Evolutionary conservation across 2,888 invertebrate genomes (phyloP).

Genomic region (Aphelenchoides bicaudatus): DNA sequence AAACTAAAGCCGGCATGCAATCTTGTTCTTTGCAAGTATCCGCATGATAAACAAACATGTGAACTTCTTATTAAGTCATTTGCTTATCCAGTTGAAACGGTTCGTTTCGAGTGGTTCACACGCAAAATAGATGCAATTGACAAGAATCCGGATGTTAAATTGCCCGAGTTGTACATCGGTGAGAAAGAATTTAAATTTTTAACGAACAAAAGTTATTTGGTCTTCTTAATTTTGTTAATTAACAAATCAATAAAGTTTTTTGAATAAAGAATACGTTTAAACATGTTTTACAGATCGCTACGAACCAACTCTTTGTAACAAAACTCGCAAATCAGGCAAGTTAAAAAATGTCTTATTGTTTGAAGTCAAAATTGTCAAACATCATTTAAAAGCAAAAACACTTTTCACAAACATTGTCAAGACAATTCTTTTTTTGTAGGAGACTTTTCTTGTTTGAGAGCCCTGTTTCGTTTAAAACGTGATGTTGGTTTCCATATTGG

Average conservation of each 20-base stretch:
- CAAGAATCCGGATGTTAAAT: conserved; percentile 59
- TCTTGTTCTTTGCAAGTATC: conserved; percentile 59
- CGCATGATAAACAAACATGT: conserved; percentile 59
- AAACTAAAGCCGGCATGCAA: conserved; percentile 58
- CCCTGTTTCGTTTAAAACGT: conserved; percentile 55
- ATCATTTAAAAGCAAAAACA: too few species aligned
- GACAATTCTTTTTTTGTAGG: too few species aligned
- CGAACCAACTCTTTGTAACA: conserved; percentile 48
- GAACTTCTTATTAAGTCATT: conserved; percentile 58
- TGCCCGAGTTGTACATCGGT: conserved; percentile 58
- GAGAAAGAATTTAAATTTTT: too few species aligned
- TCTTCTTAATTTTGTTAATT: conserved; percentile 27
- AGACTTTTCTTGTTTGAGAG: conserved; percentile 55
- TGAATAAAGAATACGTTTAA: too few species aligned
- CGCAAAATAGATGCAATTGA: conserved; percentile 54
- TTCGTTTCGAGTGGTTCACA: conserved; percentile 60
- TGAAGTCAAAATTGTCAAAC: conserved; percentile 14
- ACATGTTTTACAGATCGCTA: too few species aligned
- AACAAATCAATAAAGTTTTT: too few species aligned
- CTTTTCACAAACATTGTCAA: too few species aligned
- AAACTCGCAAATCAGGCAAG: conserved; percentile 45
- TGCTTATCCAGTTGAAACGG: conserved; percentile 58
- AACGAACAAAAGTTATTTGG: conserved; percentile 28
- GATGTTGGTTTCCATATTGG: conserved; percentile 59
- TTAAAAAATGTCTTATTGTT: conserved; percentile 13